These are phyloP conservation scores for Scaptomyza parva DNA, from an alignment of 2,888 invertebrate species.

Conservation along the genomic window DNA sequence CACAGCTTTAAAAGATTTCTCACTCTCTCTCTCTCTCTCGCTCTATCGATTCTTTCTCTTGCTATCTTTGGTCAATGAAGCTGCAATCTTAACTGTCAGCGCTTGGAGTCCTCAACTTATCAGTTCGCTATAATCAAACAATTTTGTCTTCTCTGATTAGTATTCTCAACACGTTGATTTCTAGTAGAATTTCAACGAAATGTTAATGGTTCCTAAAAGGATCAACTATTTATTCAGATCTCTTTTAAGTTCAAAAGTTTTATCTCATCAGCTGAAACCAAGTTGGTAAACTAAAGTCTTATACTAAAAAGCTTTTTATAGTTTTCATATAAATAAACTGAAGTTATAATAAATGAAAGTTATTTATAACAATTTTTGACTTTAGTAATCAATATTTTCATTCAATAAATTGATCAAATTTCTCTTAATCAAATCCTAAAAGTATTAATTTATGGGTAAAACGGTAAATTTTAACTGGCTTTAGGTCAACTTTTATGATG, in stretches of 20 bases:
- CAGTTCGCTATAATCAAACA: constrained; percentile 52
- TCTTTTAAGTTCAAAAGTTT: not conserved
- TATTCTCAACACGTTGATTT: constrained; percentile 13
- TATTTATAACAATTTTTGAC: not conserved
- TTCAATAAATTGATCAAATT: constrained; percentile 12
- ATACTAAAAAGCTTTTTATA: not conserved
- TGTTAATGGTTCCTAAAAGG: constrained; percentile 17
- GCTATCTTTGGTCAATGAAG: constrained; percentile 27
- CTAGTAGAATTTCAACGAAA: constrained; percentile 9
- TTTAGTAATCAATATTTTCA: constrained; percentile 2
- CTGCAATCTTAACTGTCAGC: constrained; percentile 64
- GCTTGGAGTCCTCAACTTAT: constrained; percentile 62
- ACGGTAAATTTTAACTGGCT: constrained; percentile 29
- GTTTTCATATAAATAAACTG: not conserved
- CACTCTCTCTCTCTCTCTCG: not conserved
- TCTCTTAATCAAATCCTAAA: constrained; percentile 14
- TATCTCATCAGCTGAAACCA: not conserved
- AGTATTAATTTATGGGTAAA: constrained; percentile 56
- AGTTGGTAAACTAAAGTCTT: no score
- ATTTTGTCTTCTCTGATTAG: constrained; percentile 32
- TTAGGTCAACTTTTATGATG: constrained; percentile 7
- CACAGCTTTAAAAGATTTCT: constrained; percentile 37
- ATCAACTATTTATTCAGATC: no score
- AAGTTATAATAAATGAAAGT: not conserved
- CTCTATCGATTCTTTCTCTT: not conserved